phyloP scores from a whole-genome alignment of 2,797 vertebrate species.

The Valencia hispanica region DNA sequence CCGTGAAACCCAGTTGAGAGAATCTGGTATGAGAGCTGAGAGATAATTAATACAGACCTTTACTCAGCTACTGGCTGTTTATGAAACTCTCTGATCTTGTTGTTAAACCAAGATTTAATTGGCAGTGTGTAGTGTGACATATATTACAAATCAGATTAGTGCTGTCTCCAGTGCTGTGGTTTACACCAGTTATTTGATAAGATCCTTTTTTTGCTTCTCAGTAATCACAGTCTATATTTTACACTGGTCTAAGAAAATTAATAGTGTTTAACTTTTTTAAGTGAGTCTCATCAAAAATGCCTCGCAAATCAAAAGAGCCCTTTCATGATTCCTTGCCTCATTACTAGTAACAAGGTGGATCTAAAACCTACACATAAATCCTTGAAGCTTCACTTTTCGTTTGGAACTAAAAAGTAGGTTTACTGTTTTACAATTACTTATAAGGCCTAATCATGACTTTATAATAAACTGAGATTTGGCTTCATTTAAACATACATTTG shows the following conservation, averaged over 20 bases:
- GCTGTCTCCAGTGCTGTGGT: slow-evolving; percentile 7
- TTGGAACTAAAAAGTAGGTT: slow-evolving; percentile 22
- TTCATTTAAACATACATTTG: not conserved
- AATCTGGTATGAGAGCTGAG: slow-evolving; percentile 10
- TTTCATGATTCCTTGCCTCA: slow-evolving; percentile 29
- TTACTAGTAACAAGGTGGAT: slow-evolving; percentile 32
- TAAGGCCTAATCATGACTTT: not conserved
- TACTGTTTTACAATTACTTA: not conserved
- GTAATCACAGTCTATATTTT: slow-evolving; percentile 50
- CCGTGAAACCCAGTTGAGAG: not conserved
- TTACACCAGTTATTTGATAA: slow-evolving; percentile 15
- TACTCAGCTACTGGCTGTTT: slow-evolving; percentile 15
- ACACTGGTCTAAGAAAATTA: slow-evolving; percentile 36
- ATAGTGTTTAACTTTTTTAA: slow-evolving; percentile 46
- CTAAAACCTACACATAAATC: slow-evolving; percentile 31
- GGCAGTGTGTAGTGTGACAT: slow-evolving; percentile 15
- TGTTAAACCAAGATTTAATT: slow-evolving; percentile 27
- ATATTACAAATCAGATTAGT: slow-evolving; percentile 27
- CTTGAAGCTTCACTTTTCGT: slow-evolving; percentile 14
- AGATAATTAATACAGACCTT: slow-evolving; percentile 6
- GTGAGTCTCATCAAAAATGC: slow-evolving; percentile 25
- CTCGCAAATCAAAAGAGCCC: slow-evolving; percentile 50
- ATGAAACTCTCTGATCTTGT: slow-evolving; percentile 4
- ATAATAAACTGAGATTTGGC: not conserved
- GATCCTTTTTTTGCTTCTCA: slow-evolving; percentile 20